These are phyloP conservation scores for Saimiri boliviensis DNA, from an alignment of 2,113 vertebrate genomes.

Conservation along the genomic window DNA sequence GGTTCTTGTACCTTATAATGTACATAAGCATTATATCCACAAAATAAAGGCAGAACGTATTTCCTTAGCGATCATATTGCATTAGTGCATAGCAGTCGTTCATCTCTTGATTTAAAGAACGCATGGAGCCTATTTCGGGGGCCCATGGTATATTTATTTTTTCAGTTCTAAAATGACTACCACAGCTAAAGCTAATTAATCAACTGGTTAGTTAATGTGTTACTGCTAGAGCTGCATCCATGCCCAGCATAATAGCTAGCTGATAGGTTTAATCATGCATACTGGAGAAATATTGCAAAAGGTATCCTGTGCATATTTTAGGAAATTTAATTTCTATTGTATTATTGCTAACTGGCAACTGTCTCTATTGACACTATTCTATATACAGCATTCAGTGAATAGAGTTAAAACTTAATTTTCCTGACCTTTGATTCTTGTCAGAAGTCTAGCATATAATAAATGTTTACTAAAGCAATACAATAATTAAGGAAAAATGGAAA, in stretches of 20 bases:
- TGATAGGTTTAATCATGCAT: fast-evolving
- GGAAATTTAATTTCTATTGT: neutral
- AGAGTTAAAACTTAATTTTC: neutral
- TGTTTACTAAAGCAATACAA: neutral
- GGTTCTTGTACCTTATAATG: too few species aligned
- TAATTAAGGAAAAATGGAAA: neutral
- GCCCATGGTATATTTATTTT: neutral
- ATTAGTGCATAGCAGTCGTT: neutral
- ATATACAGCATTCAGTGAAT: neutral
- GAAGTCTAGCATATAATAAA: neutral
- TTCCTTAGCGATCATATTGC: neutral
- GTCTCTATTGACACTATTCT: neutral
- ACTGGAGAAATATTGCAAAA: neutral
- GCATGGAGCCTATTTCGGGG: neutral
- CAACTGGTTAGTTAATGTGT: too few species aligned
- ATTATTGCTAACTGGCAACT: neutral
- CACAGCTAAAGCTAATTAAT: neutral
- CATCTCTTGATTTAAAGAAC: neutral
- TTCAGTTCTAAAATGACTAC: neutral
- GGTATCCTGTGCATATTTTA: neutral
- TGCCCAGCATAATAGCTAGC: fast-evolving
- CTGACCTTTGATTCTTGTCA: neutral
- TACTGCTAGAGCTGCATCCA: neutral
- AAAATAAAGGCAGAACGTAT: neutral
- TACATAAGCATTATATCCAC: neutral